Conservation (phyloP, 2,888 invertebrate species). For the Orchesellides sinensis region DNA sequence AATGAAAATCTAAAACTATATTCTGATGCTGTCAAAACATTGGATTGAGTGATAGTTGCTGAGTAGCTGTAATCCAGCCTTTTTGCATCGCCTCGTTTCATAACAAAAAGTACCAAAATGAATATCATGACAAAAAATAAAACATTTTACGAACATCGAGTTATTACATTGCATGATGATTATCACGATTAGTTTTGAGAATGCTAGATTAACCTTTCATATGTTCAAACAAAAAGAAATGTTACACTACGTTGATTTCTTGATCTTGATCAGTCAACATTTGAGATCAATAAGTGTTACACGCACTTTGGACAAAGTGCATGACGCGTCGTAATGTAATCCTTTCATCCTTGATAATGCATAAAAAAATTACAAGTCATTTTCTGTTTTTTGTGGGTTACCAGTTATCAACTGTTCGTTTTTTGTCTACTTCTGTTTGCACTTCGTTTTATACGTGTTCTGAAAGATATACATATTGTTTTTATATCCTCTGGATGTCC, state of each 20-base stretch:
- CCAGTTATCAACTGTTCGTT: not conserved
- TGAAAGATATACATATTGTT: not conserved
- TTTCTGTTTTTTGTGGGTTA: not conserved
- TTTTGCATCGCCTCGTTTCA: too few relatives aligned
- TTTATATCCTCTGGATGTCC: not conserved
- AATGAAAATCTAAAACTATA: too few relatives aligned
- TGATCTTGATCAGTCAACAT: constrained; percentile 18
- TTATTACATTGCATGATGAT: not conserved
- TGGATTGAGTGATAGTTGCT: too few relatives aligned
- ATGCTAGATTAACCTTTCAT: not conserved
- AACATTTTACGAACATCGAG: too few relatives aligned
- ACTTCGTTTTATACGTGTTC: not conserved
- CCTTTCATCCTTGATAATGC: constrained; percentile 2
- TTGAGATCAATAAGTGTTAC: not conserved
- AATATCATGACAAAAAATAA: too few relatives aligned
- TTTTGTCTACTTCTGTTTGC: not conserved
- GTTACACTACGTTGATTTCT: constrained; percentile 29
- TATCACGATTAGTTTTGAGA: too few relatives aligned
- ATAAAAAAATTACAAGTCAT: not conserved
- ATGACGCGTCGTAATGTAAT: not conserved
- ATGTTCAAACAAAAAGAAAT: not conserved
- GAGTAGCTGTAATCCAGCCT: too few relatives aligned
- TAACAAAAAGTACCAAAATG: too few relatives aligned
- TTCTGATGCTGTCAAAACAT: too few relatives aligned
- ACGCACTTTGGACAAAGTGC: not conserved